Evolutionary conservation across 2,113 vertebrate genomes (phyloP).

Genomic region (Pomatorhinus ruficollis): DNA sequence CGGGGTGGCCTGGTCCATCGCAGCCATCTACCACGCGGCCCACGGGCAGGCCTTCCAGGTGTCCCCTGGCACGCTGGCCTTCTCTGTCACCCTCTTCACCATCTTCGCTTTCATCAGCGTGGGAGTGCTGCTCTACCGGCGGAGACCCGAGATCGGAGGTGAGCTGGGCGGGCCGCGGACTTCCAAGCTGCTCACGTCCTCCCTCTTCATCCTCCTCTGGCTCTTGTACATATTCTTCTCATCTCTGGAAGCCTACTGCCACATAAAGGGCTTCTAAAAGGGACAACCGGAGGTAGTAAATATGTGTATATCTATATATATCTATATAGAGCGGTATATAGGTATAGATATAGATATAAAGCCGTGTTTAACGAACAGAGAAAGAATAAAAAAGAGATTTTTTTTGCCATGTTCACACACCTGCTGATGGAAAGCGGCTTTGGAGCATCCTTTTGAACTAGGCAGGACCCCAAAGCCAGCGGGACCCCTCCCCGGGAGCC

Average conservation of each 20-base stretch:
- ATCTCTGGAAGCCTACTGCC: slow-evolving; percentile 97
- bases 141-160: slow-evolving; percentile 91
- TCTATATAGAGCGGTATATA: slow-evolving; percentile 76
- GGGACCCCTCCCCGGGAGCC: slow-evolving; percentile 64
- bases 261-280: slow-evolving; percentile 91
- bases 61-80: slow-evolving; percentile 90
- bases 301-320: slow-evolving; percentile 75
- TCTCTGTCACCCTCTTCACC: slow-evolving; percentile 98
- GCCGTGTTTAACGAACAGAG: slow-evolving; percentile 79
- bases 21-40: slow-evolving; percentile 88
- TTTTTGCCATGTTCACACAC: slow-evolving; percentile 79
- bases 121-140: slow-evolving; percentile 92
- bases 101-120: slow-evolving; percentile 96
- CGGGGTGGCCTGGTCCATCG: slow-evolving; percentile 96
- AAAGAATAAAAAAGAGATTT: slow-evolving; percentile 73
- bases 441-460: slow-evolving; percentile 76
- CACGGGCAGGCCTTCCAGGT: slow-evolving; percentile 84
- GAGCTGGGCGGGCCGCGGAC: slow-evolving; percentile 93
- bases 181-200: slow-evolving; percentile 88
- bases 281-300: slow-evolving; percentile 74
- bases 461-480: slow-evolving; percentile 73
- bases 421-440: slow-evolving; percentile 81
- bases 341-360: slow-evolving; percentile 74
- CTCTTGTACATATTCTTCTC: slow-evolving; percentile 96
- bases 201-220: slow-evolving; percentile 94